Base-by-base conservation (phyloP, 2,888 invertebrate species). In the Tubulanus polymorphus region DNA sequence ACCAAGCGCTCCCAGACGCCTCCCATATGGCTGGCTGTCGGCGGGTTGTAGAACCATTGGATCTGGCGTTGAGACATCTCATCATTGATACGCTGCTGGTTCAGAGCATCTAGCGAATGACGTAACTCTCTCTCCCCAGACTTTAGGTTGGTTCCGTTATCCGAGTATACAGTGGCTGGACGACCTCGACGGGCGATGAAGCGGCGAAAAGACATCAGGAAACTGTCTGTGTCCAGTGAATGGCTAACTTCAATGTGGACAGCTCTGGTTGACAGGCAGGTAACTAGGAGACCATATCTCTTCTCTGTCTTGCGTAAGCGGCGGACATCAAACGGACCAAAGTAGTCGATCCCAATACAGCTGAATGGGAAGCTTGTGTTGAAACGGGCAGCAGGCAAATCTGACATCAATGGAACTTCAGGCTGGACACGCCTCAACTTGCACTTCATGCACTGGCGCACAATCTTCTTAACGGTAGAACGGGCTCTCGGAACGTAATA, bases 131-230 rank as follows among this genome's bases (percentile, higher is more conserved):
- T n/a, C n/a, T n/a, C n/a, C n/a, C n/a, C n/a, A n/a, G n/a, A n/a
- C n/a, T n/a, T n/a, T n/a, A n/a, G n/a, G n/a, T 61, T 63, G 0
- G 54, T 61, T 0, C 50, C 62, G 47, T 61, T 61, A 27, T 64
- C 61, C 3, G 37, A 12, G 41, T 15, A 18, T 49, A 53, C 30
- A 5, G 15, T 25, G 15, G 6, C 26, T 3, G 53, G 46, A 3
- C 20, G n/a, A 3, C 46, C 48, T 12, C 46, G 26, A 48, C 53
- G 3, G 3, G 30, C n/a, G 25, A 49, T 23, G 23, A 48, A 48
- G 3, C 48, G 26, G 27, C 18, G 23, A 5, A 53, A 29, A 20
- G 25, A 46, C 6, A 48, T 25, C 29, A 53, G 18, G 32, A 53
- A 53, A 5, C 6, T 27, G 20, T 53, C 53, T 18, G 46, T 49